Evolutionary conservation across 2,888 invertebrate species (phyloP).

Genomic region (Trilocha varians): DNA sequence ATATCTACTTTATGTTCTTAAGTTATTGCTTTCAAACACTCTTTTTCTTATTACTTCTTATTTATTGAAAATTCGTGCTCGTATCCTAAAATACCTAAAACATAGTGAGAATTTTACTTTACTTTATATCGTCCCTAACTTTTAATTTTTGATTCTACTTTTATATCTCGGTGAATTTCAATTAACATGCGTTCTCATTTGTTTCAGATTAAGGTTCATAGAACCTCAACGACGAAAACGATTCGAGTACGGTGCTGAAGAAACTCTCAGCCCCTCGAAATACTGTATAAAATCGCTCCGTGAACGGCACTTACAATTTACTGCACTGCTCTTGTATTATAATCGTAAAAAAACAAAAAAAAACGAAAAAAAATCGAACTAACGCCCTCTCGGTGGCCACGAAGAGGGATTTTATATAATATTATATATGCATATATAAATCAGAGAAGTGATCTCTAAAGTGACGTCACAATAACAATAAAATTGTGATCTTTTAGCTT

Average conservation of each 20-base stretch:
- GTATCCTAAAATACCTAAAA: too few species aligned
- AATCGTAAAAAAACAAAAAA: slow-evolving; percentile 45
- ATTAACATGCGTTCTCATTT: slow-evolving; percentile 19
- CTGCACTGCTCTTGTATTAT: slow-evolving; percentile 62
- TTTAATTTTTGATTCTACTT: too few species aligned
- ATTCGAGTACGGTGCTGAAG: slow-evolving; percentile 53
- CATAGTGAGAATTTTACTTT: too few species aligned
- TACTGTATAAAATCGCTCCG: slow-evolving; percentile 55
- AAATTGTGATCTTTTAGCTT: slow-evolving; percentile 57
- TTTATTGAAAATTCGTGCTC: too few species aligned
- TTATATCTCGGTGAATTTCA: too few species aligned
- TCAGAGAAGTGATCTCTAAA: slow-evolving; percentile 62
- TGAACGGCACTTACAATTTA: slow-evolving; percentile 45
- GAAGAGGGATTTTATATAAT: slow-evolving; percentile 41
- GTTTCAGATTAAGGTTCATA: slow-evolving; percentile 59
- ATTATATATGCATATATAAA: slow-evolving; percentile 70
- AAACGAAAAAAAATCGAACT: slow-evolving; percentile 47
- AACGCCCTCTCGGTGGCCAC: slow-evolving; percentile 66
- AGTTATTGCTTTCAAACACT: too few species aligned
- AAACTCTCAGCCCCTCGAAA: slow-evolving; percentile 49
- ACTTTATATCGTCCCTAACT: too few species aligned
- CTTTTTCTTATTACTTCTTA: too few species aligned
- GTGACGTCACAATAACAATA: slow-evolving; percentile 63
- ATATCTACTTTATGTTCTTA: too few species aligned
- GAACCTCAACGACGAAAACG: slow-evolving; percentile 59